Base-by-base conservation (phyloP, 2,888 invertebrate species). In the Epinotia nisella region DNA sequence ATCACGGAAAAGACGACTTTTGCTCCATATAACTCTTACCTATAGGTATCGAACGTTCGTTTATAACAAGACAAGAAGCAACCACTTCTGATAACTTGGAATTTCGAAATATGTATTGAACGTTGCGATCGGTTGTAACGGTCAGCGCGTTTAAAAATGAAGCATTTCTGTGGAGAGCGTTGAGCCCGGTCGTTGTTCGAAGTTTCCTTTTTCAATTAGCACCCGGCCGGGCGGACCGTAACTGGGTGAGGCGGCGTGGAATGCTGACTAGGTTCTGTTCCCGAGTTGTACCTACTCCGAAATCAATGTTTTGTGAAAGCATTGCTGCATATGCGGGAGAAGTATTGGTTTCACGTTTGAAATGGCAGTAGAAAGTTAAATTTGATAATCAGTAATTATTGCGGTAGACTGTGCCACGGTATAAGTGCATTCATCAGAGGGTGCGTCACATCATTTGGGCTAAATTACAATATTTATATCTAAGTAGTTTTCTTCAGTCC, bases 161-260 rank as follows among this genome's bases (percentile, higher is more conserved):
- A 93, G 90, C 92, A 90, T 92, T 91, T 91, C 90, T 91, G 92
- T 92, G 87, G 90, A 90, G 93, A 92, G 92, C 92, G 90, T 91
- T 92, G 93, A 92, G 93, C 92, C 87, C 86, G 87, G 87, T 88
- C 89, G 92, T 92, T 93, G 94, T 94, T 93, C 87, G 90, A 92
- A 85, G 94, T 94, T 94, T 92, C 91, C 94, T 92, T 93, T 94
- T 86, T 88, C 93, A 94, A 94, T 94, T 94, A 94, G 90, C 94
- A 93, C 94, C 83, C 84, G 83, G 87, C 87, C 90, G 90, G 87
- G 87, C 86, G 88, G 89, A 72, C 91, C 90, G 92, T 92, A 93
- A 90, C 92, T 93, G 93, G 93, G 92, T 91, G 92, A 92, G 90
- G 84, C 89, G 87, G 83, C 35, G 35, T 84, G 90, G 90, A 90